Percentiles rank a stretch among this genome's conserved stretches.
Conservation (phyloP, 2,888 invertebrate species). For the Cryptops parisi region DNA sequence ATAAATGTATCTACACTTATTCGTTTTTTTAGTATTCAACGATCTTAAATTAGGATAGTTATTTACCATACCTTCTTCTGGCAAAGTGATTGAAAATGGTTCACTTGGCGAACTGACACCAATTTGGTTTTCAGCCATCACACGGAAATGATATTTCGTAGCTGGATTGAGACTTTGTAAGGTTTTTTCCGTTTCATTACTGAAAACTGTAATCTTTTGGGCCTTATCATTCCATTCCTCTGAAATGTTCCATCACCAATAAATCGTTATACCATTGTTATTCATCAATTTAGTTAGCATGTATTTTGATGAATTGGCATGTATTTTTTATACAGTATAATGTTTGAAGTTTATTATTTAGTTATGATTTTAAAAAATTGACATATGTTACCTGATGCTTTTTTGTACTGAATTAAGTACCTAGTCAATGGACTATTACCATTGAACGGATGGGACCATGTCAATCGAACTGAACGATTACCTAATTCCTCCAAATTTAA, state of each 20-base stretch:
- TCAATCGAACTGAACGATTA: slow-evolving; percentile 21
- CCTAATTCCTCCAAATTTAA: not conserved
- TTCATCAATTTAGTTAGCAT: too few relatives aligned
- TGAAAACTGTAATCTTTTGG: not conserved
- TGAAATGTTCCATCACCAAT: not conserved
- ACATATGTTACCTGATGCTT: slow-evolving; percentile 16
- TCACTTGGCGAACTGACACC: slow-evolving; percentile 8
- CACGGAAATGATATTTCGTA: slow-evolving; percentile 7
- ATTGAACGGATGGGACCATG: slow-evolving; percentile 30
- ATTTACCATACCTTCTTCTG: slow-evolving; percentile 12
- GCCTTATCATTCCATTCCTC: not conserved
- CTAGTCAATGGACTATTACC: slow-evolving; percentile 29
- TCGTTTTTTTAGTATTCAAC: not conserved
- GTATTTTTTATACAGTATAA: not conserved
- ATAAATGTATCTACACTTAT: not conserved
- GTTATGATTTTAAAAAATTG: not conserved
- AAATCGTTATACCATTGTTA: too few relatives aligned
- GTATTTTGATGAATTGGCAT: not conserved
- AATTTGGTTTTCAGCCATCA: slow-evolving; percentile 5
- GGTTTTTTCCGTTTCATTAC: not conserved
- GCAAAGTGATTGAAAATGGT: not conserved
- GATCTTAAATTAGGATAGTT: not conserved
- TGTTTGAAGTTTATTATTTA: too few relatives aligned
- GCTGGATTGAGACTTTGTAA: slow-evolving; percentile 5
- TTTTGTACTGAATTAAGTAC: slow-evolving; percentile 31